These are phyloP conservation scores for Pogonognathellus flavescens DNA, from an alignment of 1,140 invertebrate genomes.

Conservation along the genomic window DNA sequence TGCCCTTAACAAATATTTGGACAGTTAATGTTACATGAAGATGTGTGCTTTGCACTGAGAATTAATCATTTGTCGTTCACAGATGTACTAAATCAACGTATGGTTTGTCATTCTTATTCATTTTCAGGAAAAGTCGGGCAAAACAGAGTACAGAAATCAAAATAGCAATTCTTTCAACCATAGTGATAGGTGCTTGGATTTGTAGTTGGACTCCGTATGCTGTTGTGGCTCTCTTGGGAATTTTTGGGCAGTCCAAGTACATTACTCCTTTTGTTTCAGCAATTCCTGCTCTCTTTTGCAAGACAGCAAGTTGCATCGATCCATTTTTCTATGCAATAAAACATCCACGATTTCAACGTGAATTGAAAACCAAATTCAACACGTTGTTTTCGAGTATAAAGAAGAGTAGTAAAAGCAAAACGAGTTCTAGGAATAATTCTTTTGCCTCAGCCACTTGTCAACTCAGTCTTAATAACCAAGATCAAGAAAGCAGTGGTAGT, in stretches of 20 bases:
- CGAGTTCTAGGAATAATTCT: background rate
- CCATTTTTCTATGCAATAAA: constrained; percentile 77
- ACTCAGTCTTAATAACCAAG: background rate
- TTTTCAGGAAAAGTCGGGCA: background rate
- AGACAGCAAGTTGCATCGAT: constrained; percentile 81
- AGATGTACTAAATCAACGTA: background rate
- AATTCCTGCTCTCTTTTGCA: constrained; percentile 83
- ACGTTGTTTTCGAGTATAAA: background rate
- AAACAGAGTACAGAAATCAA: constrained; percentile 73
- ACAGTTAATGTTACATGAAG: background rate
- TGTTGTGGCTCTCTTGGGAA: constrained; percentile 79
- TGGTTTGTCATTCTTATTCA: background rate
- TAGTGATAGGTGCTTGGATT: constrained; percentile 80
- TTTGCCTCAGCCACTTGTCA: background rate
- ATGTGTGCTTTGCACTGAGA: background rate
- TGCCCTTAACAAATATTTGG: background rate
- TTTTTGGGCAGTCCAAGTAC: constrained; percentile 73
- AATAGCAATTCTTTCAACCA: constrained; percentile 77
- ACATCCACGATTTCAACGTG: constrained; percentile 78
- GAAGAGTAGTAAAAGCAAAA: background rate
- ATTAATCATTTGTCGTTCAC: background rate
- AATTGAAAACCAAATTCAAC: constrained; percentile 70
- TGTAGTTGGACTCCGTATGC: constrained; percentile 84
- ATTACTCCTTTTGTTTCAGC: constrained; percentile 79
- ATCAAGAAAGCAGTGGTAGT: background rate